Percentiles rank a stretch among this genome's conserved stretches.
Conservation (phyloP, 2,797 vertebrate species). For the Melanotaenia pygmaea region DNA sequence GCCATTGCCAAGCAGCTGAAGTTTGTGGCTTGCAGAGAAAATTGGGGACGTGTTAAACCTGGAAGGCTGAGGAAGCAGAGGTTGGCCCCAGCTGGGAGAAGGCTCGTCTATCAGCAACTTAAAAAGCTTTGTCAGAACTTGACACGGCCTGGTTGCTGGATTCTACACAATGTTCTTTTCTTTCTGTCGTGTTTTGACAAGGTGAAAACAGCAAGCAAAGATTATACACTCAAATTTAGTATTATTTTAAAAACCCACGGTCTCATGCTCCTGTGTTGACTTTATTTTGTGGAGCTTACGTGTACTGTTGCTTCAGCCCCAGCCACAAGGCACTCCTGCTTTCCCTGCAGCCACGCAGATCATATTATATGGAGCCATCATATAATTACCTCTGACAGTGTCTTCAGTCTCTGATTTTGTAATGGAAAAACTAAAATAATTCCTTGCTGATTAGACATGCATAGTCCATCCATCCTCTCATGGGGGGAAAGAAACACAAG, state of each 20-base stretch:
- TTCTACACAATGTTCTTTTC: conserved; percentile 17
- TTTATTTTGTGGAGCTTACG: conserved; percentile 29
- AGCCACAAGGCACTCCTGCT: conserved; percentile 7
- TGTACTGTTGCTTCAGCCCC: conserved; percentile 18
- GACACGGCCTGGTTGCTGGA: conserved; percentile 39
- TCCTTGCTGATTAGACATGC: neutral
- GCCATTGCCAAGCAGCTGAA: conserved; percentile 32
- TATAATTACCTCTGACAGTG: conserved; percentile 4
- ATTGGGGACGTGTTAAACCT: conserved; percentile 36
- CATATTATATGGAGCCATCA: conserved; percentile 33
- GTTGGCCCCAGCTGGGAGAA: conserved; percentile 44
- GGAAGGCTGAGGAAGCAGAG: conserved; percentile 25
- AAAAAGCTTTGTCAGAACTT: conserved; percentile 50
- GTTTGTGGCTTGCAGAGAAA: conserved; percentile 46
- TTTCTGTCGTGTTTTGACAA: conserved; percentile 45
- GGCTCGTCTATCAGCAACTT: conserved; percentile 53
- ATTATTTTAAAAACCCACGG: conserved; percentile 26
- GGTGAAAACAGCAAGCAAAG: conserved; percentile 28
- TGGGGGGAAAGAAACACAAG: neutral
- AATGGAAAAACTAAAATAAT: neutral
- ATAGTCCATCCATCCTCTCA: too few relatives aligned
- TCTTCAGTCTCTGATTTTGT: neutral
- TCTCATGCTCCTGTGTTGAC: conserved; percentile 23
- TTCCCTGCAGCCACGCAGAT: conserved; percentile 31
- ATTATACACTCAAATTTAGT: conserved; percentile 31